A percentile compares a stretch with the other conserved stretches of the same genome.
Evolutionary conservation across 2,797 vertebrate species (phyloP).

Genomic region (Arctocebus calabarensis): DNA sequence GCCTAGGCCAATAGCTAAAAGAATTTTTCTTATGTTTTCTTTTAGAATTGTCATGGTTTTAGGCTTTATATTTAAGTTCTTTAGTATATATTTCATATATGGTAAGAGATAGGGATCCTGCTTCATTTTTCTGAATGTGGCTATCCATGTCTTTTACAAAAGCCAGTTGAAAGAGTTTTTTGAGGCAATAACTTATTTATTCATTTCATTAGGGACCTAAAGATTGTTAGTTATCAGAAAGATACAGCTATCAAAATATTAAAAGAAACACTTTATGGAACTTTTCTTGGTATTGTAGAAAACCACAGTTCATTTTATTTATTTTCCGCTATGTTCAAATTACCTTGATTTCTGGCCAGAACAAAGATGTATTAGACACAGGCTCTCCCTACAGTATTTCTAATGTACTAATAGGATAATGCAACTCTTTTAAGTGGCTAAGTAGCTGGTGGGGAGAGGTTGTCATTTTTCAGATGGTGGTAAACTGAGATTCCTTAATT

Average conservation of each 20-base stretch:
- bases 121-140: too few species aligned
- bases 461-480: neutral
- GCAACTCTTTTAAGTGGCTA: neutral
- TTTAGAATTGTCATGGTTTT: too few species aligned
- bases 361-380: neutral
- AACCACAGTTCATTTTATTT: slow-evolving; percentile 10
- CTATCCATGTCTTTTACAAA: slow-evolving; percentile 1
- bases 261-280: neutral
- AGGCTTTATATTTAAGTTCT: too few species aligned
- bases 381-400: neutral
- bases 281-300: neutral
- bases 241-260: neutral
- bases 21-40: too few species aligned
- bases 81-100: too few species aligned
- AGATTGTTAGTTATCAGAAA: neutral
- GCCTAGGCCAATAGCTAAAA: too few species aligned
- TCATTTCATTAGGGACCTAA: neutral
- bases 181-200: neutral
- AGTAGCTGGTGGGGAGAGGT: neutral
- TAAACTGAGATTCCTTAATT: slow-evolving; percentile 14
- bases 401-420: neutral
- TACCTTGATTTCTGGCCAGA: slow-evolving; percentile 28
- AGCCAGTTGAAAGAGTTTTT: neutral
- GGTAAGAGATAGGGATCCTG: too few species aligned
- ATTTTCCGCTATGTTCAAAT: neutral